Evolutionary conservation across 2,888 invertebrate species (phyloP).

Genomic region (Octonoba sinensis): DNA sequence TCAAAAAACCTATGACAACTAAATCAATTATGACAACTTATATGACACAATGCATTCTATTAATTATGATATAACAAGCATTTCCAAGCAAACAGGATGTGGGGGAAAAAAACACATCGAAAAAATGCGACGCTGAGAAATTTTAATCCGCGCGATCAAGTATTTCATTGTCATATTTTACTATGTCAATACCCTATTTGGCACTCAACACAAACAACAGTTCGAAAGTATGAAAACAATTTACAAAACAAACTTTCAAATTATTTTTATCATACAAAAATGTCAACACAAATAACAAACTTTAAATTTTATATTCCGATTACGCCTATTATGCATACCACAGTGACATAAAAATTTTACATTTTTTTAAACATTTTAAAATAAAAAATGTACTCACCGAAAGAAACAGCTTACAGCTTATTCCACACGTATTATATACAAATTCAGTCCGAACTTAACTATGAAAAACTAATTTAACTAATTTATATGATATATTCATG

Average conservation of each 20-base stretch:
- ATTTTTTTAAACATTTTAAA: constrained; percentile 55
- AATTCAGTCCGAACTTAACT: constrained; percentile 28
- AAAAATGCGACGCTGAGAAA: constrained; percentile 63
- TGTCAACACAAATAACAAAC: not conserved
- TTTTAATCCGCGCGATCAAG: constrained; percentile 49
- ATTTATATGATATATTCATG: constrained; percentile 55
- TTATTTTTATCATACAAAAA: too few species aligned
- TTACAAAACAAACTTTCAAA: not conserved
- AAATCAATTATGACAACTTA: too few species aligned
- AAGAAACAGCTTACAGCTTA: constrained; percentile 16
- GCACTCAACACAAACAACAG: constrained; percentile 51
- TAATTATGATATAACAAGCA: not conserved
- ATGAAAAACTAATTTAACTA: constrained; percentile 43
- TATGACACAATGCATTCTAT: too few species aligned
- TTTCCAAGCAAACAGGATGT: constrained; percentile 5
- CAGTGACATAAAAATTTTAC: constrained; percentile 36
- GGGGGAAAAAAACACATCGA: constrained; percentile 42
- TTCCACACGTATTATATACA: constrained; percentile 24
- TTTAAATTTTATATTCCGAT: constrained; percentile 41
- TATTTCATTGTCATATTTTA: constrained; percentile 61
- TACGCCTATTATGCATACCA: constrained; percentile 62
- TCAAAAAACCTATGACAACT: too few species aligned
- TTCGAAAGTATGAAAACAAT: constrained; percentile 26
- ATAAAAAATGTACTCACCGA: constrained; percentile 50
- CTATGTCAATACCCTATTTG: constrained; percentile 63